phyloP scores from a whole-genome alignment of 2,888 invertebrate species.

The Artemia sinica region DNA sequence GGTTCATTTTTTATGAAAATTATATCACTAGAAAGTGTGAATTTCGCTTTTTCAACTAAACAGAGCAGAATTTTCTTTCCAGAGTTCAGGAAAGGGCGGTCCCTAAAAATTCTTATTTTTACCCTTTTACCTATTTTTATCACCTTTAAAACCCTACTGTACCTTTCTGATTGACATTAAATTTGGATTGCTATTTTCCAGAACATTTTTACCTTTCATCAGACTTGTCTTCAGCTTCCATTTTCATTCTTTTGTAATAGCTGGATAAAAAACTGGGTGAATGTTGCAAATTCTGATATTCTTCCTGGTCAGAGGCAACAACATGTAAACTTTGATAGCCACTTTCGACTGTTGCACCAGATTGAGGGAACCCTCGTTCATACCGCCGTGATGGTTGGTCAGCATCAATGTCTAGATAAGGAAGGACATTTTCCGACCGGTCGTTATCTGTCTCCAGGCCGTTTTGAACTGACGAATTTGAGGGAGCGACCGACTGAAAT shows the following conservation, averaged over 20 bases:
- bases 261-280: neutral
- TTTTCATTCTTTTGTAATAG: neutral
- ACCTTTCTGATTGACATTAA: too few species aligned
- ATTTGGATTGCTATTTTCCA: too few species aligned
- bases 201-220: neutral
- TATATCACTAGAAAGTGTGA: too few species aligned
- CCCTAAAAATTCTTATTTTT: too few species aligned
- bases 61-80: too few species aligned
- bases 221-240: neutral
- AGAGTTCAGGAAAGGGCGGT: too few species aligned
- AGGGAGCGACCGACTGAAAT: neutral
- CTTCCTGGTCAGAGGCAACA: constrained; percentile 4
- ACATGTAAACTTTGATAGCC: neutral
- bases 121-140: too few species aligned
- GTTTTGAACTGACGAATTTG: neutral
- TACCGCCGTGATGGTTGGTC: neutral
- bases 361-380: constrained; percentile 8
- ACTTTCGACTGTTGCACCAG: neutral
- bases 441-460: neutral
- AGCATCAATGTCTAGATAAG: neutral
- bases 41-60: too few species aligned
- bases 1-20: too few species aligned
- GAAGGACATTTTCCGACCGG: neutral
- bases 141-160: too few species aligned
- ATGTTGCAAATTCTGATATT: neutral